Evolutionary conservation across 2,888 invertebrate genomes (phyloP).

Genomic region (Perdita meconis): DNA sequence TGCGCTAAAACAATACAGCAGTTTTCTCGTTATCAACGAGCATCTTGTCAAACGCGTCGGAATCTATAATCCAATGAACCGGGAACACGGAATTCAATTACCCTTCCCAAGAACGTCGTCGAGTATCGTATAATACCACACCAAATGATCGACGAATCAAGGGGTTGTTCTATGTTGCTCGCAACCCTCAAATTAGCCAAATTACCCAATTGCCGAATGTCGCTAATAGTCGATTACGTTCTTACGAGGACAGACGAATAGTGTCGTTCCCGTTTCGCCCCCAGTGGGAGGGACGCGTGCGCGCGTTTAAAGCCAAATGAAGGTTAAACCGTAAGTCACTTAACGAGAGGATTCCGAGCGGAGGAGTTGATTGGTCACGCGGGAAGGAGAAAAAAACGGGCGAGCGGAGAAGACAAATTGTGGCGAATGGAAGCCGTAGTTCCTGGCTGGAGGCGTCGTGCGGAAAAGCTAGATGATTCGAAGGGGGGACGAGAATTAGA

Average conservation of each 20-base stretch:
- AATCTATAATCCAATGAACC: not conserved
- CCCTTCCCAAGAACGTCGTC: not conserved
- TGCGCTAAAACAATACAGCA: no score
- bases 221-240: constrained; percentile 29
- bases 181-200: constrained; percentile 22
- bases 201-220: constrained; percentile 24
- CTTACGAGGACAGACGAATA: constrained; percentile 5
- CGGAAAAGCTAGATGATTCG: constrained; percentile 39
- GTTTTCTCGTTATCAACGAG: no score
- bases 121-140: not conserved
- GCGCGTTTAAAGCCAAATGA: constrained; percentile 27
- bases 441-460: constrained; percentile 18
- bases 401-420: constrained; percentile 52
- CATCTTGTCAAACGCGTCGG: not conserved
- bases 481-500: constrained; percentile 55
- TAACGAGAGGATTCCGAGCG: constrained; percentile 46
- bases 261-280: constrained; percentile 12
- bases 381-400: constrained; percentile 6
- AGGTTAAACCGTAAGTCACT: constrained; percentile 45
- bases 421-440: constrained; percentile 45
- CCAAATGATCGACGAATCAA: not conserved
- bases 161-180: no score
- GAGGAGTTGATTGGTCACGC: not conserved
- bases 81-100: not conserved
- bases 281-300: no score